phyloP scores from a whole-genome alignment of 2,113 vertebrate species.

The Perognathus longimembris region DNA sequence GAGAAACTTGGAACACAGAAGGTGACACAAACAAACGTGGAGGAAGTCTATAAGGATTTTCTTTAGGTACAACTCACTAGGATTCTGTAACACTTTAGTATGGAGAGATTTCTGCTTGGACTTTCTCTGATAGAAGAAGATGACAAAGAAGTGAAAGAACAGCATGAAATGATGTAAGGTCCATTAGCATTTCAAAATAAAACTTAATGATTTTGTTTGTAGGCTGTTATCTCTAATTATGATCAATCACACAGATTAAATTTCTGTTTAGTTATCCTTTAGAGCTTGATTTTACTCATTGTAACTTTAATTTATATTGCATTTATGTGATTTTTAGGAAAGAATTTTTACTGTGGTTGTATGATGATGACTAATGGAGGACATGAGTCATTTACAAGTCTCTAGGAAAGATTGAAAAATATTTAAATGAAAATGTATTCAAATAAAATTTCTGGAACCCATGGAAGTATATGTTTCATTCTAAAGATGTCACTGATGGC shows the following conservation, averaged over 20 bases:
- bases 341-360: background rate
- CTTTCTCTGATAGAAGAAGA: background rate
- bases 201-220: background rate
- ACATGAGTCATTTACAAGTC: background rate
- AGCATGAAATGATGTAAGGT: background rate
- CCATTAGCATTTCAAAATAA: background rate
- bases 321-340: background rate
- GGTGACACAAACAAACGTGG: background rate
- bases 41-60: background rate
- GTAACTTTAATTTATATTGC: background rate
- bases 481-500: background rate
- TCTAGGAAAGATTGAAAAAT: background rate
- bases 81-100: background rate
- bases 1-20: background rate
- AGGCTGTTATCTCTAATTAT: background rate
- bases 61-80: background rate
- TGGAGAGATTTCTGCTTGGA: background rate
- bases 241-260: background rate
- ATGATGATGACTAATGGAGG: background rate
- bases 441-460: background rate
- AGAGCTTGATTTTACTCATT: background rate
- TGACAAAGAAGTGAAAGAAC: background rate
- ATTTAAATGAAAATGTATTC: background rate
- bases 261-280: background rate
- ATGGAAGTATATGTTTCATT: background rate